Percentiles rank a stretch among this genome's conserved stretches.
These are phyloP conservation scores for Ptycholaimellus sp. DNA, from an alignment of 2,888 invertebrate species.

Conservation along the genomic window DNA sequence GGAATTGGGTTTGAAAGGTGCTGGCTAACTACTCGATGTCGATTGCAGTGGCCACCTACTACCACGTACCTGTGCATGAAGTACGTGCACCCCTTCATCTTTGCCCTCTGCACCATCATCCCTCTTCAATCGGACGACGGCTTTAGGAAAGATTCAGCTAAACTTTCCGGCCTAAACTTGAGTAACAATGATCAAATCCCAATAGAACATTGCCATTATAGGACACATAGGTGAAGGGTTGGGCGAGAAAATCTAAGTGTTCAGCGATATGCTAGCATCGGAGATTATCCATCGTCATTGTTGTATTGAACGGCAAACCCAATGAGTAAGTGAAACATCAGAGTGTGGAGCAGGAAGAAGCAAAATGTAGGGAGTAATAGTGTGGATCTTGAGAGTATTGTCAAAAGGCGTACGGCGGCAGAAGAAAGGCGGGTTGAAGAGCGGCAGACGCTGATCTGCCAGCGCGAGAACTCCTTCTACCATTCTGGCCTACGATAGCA, in stretches of 20 bases:
- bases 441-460: constrained; percentile 67
- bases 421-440: constrained; percentile 68
- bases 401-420: constrained; percentile 73
- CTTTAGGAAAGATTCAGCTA: too few species aligned
- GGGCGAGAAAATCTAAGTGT: too few species aligned
- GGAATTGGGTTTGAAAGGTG: constrained; percentile 15
- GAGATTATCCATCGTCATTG: too few species aligned
- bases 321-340: too few species aligned
- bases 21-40: constrained; percentile 93
- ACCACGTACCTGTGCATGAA: constrained; percentile 96
- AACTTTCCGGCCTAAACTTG: neutral
- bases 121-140: constrained; percentile 96
- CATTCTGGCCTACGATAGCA: constrained; percentile 79
- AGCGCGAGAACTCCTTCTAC: constrained; percentile 93
- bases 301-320: too few species aligned
- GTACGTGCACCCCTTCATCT: constrained; percentile 95
- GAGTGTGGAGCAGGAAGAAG: too few species aligned
- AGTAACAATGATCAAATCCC: too few species aligned
- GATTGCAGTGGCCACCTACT: constrained; percentile 95
- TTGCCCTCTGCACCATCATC: constrained; percentile 91
- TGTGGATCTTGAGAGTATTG: constrained; percentile 61
- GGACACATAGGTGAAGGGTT: too few species aligned
- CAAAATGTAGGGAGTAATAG: too few species aligned
- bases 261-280: too few species aligned
- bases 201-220: too few species aligned